Conservation (phyloP, 2,113 vertebrate species). For the Cyprinodon tularosa region DNA sequence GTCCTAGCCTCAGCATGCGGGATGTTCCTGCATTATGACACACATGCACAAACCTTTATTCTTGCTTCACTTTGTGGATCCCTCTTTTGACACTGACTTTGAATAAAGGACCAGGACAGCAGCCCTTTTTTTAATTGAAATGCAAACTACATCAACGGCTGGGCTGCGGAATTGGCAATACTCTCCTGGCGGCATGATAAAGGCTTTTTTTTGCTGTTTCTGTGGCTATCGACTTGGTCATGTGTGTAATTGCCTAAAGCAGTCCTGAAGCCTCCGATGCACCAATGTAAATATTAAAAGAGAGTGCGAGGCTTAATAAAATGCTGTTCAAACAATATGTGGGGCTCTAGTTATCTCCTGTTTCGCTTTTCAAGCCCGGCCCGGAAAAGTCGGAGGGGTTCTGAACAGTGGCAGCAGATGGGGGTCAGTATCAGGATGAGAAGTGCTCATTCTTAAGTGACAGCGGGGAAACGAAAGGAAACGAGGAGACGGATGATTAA, state of each 20-base stretch:
- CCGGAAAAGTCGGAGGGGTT: slow-evolving; percentile 30
- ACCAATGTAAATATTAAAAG: slow-evolving; percentile 84
- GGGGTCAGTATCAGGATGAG: slow-evolving; percentile 74
- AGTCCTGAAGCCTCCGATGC: slow-evolving; percentile 76
- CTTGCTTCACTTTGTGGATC: slow-evolving; percentile 60
- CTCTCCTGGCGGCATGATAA: slow-evolving; percentile 76
- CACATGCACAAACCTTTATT: slow-evolving; percentile 59
- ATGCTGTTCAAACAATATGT: slow-evolving; percentile 82
- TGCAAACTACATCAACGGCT: slow-evolving; percentile 80
- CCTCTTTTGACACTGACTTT: slow-evolving; percentile 73
- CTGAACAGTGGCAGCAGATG: slow-evolving; percentile 21
- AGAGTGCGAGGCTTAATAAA: slow-evolving; percentile 80
- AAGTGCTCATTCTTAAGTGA: slow-evolving; percentile 47
- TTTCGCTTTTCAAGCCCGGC: slow-evolving; percentile 54
- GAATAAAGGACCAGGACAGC: slow-evolving; percentile 76
- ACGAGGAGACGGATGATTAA: slow-evolving; percentile 58
- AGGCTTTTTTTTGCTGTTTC: slow-evolving; percentile 72
- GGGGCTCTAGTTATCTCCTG: slow-evolving; percentile 73
- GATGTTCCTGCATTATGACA: slow-evolving; percentile 60
- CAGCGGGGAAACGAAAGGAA: slow-evolving; percentile 30
- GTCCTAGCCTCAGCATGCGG: slow-evolving; percentile 43
- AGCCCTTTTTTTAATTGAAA: slow-evolving; percentile 81
- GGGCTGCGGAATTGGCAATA: slow-evolving; percentile 66
- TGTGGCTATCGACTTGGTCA: slow-evolving; percentile 80
- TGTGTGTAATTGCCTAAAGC: slow-evolving; percentile 81